phyloP scores from a whole-genome alignment of 2,113 vertebrate species.

The Dolichallabes microphthalmus region DNA sequence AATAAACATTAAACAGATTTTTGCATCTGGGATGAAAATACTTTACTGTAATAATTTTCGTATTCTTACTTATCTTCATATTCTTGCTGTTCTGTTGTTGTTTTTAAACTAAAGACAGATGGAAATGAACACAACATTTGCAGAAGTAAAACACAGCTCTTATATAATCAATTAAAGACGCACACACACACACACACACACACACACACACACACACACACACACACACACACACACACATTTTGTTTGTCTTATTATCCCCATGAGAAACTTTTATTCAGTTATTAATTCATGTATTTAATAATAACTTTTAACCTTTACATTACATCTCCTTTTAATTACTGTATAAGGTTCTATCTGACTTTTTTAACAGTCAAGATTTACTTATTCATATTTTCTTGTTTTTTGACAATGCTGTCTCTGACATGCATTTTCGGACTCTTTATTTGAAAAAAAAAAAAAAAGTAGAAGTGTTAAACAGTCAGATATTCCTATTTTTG shows the following conservation, averaged over 20 bases:
- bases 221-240: not conserved
- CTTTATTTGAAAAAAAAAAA: too few species aligned
- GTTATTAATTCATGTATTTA: not conserved
- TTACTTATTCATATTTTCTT: too few species aligned
- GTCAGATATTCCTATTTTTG: slow-evolving; percentile 9
- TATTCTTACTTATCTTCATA: not conserved
- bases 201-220: not conserved
- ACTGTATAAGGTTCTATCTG: not conserved
- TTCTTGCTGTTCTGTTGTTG: slow-evolving; percentile 19
- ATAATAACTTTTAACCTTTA: not conserved
- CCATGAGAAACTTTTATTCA: not conserved
- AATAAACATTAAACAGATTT: too few species aligned
- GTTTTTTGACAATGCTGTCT: too few species aligned
- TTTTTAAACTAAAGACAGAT: slow-evolving; percentile 35
- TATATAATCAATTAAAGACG: not conserved
- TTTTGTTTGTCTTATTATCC: not conserved
- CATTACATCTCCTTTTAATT: not conserved
- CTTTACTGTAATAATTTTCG: not conserved
- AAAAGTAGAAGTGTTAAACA: not conserved
- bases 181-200: not conserved
- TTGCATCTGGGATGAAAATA: slow-evolving; percentile 39
- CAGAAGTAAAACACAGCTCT: not conserved
- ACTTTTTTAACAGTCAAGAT: not conserved
- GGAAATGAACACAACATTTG: slow-evolving; percentile 30
- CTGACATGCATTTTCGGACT: too few species aligned